These are phyloP conservation scores for Pangasius djambal DNA, from an alignment of 2,797 vertebrate genomes.

Conservation along the genomic window DNA sequence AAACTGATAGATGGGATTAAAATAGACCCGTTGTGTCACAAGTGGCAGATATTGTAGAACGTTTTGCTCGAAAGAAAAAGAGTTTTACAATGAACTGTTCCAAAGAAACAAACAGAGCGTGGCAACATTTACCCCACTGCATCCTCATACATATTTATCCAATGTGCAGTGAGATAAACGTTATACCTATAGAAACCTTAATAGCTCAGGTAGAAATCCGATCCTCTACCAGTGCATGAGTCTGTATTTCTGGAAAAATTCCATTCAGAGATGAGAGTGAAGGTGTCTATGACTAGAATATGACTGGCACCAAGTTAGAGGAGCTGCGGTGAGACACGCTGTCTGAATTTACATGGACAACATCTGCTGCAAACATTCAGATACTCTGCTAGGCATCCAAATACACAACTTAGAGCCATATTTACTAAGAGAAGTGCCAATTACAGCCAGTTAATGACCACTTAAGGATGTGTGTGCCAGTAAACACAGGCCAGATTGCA, in stretches of 20 bases:
- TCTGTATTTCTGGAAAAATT: background rate
- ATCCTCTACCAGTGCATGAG: background rate
- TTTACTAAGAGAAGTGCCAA: constrained; percentile 3
- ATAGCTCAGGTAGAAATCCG: background rate
- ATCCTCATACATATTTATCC: background rate
- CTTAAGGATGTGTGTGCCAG: constrained; percentile 18
- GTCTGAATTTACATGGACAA: constrained; percentile 11
- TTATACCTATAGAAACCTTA: background rate
- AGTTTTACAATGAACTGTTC: background rate
- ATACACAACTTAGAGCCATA: background rate
- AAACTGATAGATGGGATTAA: background rate
- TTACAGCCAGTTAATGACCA: constrained; percentile 6
- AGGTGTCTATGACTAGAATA: constrained; percentile 7
- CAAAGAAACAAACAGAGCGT: background rate
- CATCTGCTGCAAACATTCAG: constrained; percentile 15
- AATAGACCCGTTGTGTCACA: background rate
- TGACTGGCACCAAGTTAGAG: background rate
- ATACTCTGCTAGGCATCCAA: constrained; percentile 13
- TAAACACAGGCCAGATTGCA: constrained; percentile 8
- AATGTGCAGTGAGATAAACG: background rate
- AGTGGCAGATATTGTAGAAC: too few relatives aligned
- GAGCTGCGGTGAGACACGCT: background rate
- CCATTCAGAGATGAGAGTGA: background rate
- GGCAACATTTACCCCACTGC: background rate
- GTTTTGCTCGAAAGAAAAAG: background rate